Evolutionary conservation across 2,113 vertebrate species (phyloP), one percentile per base, ranked within the genome.

Genomic region (Lutjanus erythropterus): DNA sequence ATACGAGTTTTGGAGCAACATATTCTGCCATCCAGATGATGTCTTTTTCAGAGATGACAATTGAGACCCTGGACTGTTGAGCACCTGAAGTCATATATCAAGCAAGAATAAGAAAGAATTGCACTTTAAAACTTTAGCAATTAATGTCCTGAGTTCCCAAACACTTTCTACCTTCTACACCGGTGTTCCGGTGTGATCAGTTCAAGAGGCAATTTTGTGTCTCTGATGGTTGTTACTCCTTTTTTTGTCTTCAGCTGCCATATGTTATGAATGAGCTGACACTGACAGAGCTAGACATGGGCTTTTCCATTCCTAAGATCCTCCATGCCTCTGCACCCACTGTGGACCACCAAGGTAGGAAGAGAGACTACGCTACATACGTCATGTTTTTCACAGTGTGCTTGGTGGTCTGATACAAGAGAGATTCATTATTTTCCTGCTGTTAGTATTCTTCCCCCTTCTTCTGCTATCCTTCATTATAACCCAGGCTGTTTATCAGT

Each of bases 181-280:
- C 33, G 33, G 6, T 29, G 23, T 39, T 21, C 11, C 9, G 50
- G 11, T 75, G 23, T 16, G 27, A 47, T 64, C 1, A 52, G 10
- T 37, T 35, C 29, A 41, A 56, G 14, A 23, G 23, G 29, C 2
- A 5, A 0, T 25, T 21, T 33, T 66, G 9, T 42, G 9, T 66
- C 31, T 39, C 9, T 53, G 14, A 37, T 42, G 12, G 0, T 9
- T 74, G 10, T 61, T 14, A 33, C 46, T 83, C 0, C 9, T 50
- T 78, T 47, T 29, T 81, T 37, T 66, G 9, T 42, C 27, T 79
- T 67, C 76, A 99, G 98, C 92, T 99, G 85, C 98, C 98, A 0
- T 99, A 99, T 90, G 97, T 99, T 73, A 99, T 99, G 98, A 99
- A 99, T 75, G 98, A 99, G 83, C 94, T 99, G 85, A 97, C 97